Base-by-base conservation (phyloP, 2,113 vertebrate species). In the Salminus brasiliensis region DNA sequence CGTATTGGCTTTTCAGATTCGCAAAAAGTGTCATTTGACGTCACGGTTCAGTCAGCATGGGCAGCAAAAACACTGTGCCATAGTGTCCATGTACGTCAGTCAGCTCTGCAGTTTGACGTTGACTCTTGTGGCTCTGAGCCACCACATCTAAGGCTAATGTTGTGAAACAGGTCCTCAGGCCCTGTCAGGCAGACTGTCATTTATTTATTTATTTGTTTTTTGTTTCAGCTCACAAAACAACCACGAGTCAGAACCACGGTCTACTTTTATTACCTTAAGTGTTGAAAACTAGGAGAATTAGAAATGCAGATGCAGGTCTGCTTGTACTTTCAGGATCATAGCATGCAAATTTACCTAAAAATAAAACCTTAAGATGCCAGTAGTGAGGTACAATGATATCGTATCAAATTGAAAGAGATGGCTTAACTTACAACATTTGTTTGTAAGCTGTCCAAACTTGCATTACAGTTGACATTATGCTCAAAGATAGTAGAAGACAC, bases 41-140 rank as follows among this genome's bases (percentile, higher is more conserved):
- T 77, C 49, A 68, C 32, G 25, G 23, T 68, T 59, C 59, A 69
- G 65, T 34, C 36, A 32, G 36, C 30, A 45, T 27, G 76, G 67
- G 11, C 11, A n/a, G 23, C 18, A 3, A n/a, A 25, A 49, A 49
- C 25, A 30, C 32, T 36, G 29, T 25, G 13, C 23, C 29, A 18
- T 23, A 21, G n/a, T 53, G 60, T 55, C 60, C 39, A 12, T 65
- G 29, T n/a, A 41, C 34, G 36, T 49, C 13, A 21, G 16, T 49
- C 9, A 9, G 16, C 15, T 5, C 47, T 5, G 2, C 18, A 18
- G 5, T 5, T 21, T 49, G 18, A 49, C 47, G 11, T 49, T 15
- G 12, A 21, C 47, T 21, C 47, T 49, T n/a, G n/a, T n/a, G 47
- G 3, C 36, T 39, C 36, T 39, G 9, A 1, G 47, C 47, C 18